phyloP scores from a whole-genome alignment of 92 coral and sea anemone species.

The Zoanthus sansibaricus region DNA sequence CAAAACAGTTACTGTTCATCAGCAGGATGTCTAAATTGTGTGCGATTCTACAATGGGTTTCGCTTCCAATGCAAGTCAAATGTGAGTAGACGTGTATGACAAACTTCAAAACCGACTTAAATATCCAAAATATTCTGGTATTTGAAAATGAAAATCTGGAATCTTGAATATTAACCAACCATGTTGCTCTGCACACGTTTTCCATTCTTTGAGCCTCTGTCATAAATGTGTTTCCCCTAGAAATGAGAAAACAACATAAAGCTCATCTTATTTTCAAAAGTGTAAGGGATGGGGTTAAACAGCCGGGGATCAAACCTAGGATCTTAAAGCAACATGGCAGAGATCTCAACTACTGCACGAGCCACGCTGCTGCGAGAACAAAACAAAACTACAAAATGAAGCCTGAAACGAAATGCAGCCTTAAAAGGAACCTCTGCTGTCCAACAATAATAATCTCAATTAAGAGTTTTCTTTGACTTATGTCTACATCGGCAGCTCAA shows the following conservation, averaged over 20 bases:
- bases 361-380: no score
- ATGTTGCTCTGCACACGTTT: slow-evolving; percentile 98
- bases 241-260: slow-evolving; percentile 1
- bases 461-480: neutral
- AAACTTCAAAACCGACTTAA: neutral
- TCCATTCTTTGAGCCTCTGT: slow-evolving; percentile 91
- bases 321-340: no score
- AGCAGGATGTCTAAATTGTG: no score
- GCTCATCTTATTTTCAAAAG: no score
- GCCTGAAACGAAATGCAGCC: neutral
- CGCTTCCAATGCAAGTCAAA: no score
- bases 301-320: no score
- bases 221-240: slow-evolving; percentile 94
- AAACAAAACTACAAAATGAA: neutral
- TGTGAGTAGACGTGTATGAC: no score
- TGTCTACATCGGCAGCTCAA: no score
- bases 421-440: no score
- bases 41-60: no score
- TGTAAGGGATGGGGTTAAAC: neutral
- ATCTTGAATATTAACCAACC: slow-evolving; percentile 56
- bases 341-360: no score
- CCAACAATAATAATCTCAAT: neutral
- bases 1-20: no score
- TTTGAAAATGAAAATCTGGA: neutral
- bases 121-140: neutral